These are phyloP conservation scores for Eutrigla gurnardus DNA, from an alignment of 2,797 vertebrate species.

Conservation along the genomic window DNA sequence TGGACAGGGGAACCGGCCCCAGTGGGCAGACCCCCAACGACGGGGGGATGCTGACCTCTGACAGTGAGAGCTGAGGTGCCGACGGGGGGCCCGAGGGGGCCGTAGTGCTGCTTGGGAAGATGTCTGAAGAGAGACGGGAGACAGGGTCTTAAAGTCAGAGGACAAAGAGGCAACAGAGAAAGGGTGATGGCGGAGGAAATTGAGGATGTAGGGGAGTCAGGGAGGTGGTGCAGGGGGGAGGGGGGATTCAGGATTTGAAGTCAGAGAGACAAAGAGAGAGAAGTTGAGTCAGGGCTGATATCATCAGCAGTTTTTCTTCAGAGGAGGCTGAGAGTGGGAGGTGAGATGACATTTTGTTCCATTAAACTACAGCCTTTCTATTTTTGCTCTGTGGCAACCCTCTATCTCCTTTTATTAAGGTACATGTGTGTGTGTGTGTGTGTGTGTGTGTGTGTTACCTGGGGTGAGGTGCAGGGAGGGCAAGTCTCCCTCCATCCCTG, in stretches of 20 bases:
- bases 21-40: constrained; percentile 91
- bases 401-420: constrained; percentile 17
- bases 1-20: constrained; percentile 90
- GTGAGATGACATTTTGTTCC: constrained; percentile 66
- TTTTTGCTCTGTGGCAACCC: constrained; percentile 46
- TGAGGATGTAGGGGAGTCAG: neutral
- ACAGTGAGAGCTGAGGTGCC: constrained; percentile 82
- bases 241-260: neutral
- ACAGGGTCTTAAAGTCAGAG: neutral
- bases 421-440: constrained; percentile 10
- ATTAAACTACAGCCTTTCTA: constrained; percentile 58
- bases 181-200: neutral
- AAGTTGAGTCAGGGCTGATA: constrained; percentile 58
- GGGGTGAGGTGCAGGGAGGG: constrained; percentile 87
- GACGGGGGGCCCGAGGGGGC: constrained; percentile 74
- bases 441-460: constrained; percentile 76
- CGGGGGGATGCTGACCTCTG: constrained; percentile 91
- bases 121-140: constrained; percentile 64
- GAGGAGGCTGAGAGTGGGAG: constrained; percentile 63
- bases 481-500: constrained; percentile 90
- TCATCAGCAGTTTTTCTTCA: constrained; percentile 57
- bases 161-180: neutral
- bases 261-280: constrained; percentile 37
- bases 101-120: constrained; percentile 87
- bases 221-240: neutral